Percentiles rank a stretch among this genome's conserved stretches.
Evolutionary conservation across 92 coral and sea anemone species (phyloP).

Genomic region (Epizoanthus illoricatus): DNA sequence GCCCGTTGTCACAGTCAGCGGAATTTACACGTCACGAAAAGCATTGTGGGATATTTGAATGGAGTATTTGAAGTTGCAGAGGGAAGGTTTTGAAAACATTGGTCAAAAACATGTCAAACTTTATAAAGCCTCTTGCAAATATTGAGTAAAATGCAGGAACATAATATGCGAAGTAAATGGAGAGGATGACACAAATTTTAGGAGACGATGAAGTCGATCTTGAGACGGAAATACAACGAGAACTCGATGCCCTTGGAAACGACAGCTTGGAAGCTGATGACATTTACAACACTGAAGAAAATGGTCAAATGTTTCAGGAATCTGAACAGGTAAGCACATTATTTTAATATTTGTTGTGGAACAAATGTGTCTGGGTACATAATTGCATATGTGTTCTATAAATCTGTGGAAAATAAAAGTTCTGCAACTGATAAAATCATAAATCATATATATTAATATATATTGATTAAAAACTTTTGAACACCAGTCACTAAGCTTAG

Average conservation of each 20-base stretch:
- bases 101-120: background rate
- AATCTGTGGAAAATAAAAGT: background rate
- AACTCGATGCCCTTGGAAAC: constrained; percentile 80
- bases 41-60: constrained; percentile 43
- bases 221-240: constrained; percentile 95
- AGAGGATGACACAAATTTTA: constrained; percentile 72
- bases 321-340: background rate
- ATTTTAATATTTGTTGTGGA: too few relatives aligned
- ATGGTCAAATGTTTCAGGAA: constrained; percentile 1
- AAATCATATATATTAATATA: too few relatives aligned
- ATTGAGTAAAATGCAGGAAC: background rate
- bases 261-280: constrained; percentile 65
- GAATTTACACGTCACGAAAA: constrained; percentile 3
- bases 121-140: background rate
- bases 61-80: background rate
- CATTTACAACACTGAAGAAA: constrained; percentile 55
- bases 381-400: too few relatives aligned
- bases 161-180: constrained; percentile 6
- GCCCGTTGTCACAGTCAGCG: constrained; percentile 24
- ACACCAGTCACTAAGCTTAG: too few relatives aligned
- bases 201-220: constrained; percentile 84
- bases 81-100: background rate
- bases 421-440: background rate
- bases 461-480: too few relatives aligned
- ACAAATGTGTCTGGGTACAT: too few relatives aligned